A percentile compares a stretch with the other conserved stretches of the same genome.
These are phyloP conservation scores for Trilocha varians DNA, from an alignment of 2,888 invertebrate species.

Conservation along the genomic window DNA sequence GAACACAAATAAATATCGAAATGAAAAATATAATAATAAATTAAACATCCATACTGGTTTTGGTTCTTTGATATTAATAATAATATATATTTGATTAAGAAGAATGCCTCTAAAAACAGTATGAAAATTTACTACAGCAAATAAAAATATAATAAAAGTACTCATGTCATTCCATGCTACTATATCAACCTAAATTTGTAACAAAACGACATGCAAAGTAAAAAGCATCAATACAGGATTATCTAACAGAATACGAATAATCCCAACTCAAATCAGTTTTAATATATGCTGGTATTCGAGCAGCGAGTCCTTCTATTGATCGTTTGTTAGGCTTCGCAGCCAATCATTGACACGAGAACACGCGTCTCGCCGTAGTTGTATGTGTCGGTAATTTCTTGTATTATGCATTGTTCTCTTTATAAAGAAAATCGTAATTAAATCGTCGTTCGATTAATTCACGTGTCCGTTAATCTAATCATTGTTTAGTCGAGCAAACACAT, in stretches of 20 bases:
- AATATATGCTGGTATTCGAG: not conserved
- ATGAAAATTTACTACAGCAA: not conserved
- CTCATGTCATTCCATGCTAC: too few relatives aligned
- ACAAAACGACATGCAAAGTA: not conserved
- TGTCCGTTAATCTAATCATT: constrained; percentile 8
- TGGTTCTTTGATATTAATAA: too few relatives aligned
- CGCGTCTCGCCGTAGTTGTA: constrained; percentile 15
- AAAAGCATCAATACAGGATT: not conserved
- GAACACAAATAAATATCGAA: not conserved
- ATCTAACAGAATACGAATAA: not conserved
- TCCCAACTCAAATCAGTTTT: not conserved
- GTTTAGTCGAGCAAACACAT: constrained; percentile 15
- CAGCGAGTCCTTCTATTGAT: not conserved
- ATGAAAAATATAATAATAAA: too few relatives aligned
- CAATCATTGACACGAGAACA: not conserved
- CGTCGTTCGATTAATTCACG: constrained; percentile 8
- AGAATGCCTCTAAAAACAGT: not conserved
- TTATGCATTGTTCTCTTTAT: constrained; percentile 14
- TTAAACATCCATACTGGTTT: too few relatives aligned
- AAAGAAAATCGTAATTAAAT: constrained; percentile 9
- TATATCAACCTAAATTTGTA: too few relatives aligned
- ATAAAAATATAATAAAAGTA: too few relatives aligned
- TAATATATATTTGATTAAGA: not conserved
- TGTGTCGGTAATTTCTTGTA: constrained; percentile 9
- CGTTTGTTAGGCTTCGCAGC: not conserved